Evolutionary conservation across 1,140 invertebrate species (phyloP), one percentile per base, ranked within the genome.

Genomic region (Pomacea maculata): DNA sequence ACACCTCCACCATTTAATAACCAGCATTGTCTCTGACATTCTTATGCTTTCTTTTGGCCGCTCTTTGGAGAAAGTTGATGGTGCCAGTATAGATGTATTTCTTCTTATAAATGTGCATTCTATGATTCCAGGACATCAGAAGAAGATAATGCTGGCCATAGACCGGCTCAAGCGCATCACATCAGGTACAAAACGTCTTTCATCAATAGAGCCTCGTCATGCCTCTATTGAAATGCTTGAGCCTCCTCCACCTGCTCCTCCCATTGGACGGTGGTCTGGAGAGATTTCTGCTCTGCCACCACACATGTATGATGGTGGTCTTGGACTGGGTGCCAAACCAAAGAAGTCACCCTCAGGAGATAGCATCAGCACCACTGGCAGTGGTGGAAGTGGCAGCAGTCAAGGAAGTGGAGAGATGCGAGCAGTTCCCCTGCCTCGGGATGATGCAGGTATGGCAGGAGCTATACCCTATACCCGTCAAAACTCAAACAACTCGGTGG

Each of bases 111-210:
- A 1, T 78, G 11, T 76, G 29, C n/a, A 70, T 67, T 78, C 94
- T 80, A 34, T 97, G 55, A 94, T 95, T 87, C 91, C 97, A 88
- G 98, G 98, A 52, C 98, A 99, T 91, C 98, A 99, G 92, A 99
- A 99, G 93, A 98, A 99, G 92, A 95, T 99, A 83, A 94, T 98
- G 85, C 92, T 99, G 85, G 98, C 98, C 78, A 98, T 99, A 85
- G 99, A 99, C 91, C 94, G 97, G 91, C 95, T 99, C 21, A 99
- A 99, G 92, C 96, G 98, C 89, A 96, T 98, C 80, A 84, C 88
- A 75, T 85, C 85, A 63, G 86, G 85, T 76, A 78, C 80, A 29
- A 91, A 89, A 76, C 83, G 89, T 19, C 79, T 87, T 61, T 89
- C 88, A 3, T 82, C 85, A 55, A 63, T 87, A 70, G 88, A 89